These are phyloP conservation scores for Psettodes erumei DNA, from an alignment of 2,113 vertebrate genomes.

Conservation along the genomic window DNA sequence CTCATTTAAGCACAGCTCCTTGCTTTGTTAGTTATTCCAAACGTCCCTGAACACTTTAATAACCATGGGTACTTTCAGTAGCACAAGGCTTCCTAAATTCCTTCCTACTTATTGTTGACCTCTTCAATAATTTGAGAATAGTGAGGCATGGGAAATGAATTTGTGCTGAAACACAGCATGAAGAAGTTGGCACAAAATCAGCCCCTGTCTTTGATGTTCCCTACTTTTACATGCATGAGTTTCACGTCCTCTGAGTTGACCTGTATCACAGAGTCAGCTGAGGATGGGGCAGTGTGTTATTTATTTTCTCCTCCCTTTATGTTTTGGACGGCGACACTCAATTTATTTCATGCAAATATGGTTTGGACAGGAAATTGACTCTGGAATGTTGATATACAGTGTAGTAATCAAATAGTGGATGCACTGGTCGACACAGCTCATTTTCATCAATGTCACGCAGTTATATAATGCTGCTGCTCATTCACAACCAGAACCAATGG, in stretches of 20 bases:
- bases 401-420: not conserved
- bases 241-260: conserved; percentile 14
- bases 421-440: not conserved
- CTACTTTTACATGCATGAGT: conserved; percentile 20
- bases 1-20: not conserved
- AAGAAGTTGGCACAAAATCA: conserved; percentile 22
- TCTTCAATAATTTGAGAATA: conserved; percentile 7
- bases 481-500: conserved; percentile 1
- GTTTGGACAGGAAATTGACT: conserved; percentile 5
- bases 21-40: not conserved
- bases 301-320: not conserved
- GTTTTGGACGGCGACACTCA: not conserved
- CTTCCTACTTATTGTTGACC: not conserved
- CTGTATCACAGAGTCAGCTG: conserved; percentile 21
- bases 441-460: conserved; percentile 1
- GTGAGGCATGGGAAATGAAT: not conserved
- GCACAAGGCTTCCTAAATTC: not conserved
- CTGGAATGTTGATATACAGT: not conserved
- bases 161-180: not conserved
- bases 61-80: not conserved
- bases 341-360: conserved; percentile 18
- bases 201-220: conserved; percentile 11
- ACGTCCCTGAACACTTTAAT: not conserved
- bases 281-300: not conserved
- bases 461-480: not conserved